A percentile compares a stretch with the other conserved stretches of the same genome.
Conservation (phyloP, 2,888 invertebrate species). For the Ennomos fuscantarius region DNA sequence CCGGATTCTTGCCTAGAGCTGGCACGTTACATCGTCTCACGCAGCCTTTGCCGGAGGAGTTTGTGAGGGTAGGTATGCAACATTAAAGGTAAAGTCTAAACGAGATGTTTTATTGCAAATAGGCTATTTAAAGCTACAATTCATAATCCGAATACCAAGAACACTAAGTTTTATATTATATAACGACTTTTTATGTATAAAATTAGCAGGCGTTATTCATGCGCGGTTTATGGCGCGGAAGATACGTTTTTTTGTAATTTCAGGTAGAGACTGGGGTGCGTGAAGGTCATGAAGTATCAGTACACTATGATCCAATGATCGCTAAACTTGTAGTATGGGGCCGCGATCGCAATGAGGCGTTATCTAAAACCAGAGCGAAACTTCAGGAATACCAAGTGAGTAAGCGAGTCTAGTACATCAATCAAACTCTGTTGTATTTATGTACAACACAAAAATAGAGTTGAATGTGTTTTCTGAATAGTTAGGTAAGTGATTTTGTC, state of each 20-base stretch:
- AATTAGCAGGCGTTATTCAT: too few relatives aligned
- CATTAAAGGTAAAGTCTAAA: too few relatives aligned
- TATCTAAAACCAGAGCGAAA: conserved; percentile 90
- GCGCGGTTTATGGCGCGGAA: too few relatives aligned
- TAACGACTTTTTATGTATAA: too few relatives aligned
- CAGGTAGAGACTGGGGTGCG: conserved; percentile 94
- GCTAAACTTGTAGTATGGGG: conserved; percentile 99
- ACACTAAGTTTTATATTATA: too few relatives aligned
- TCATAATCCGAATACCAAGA: too few relatives aligned
- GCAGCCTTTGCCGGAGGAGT: conserved; percentile 87
- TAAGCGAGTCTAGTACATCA: conserved; percentile 2
- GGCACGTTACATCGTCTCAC: conserved; percentile 91
- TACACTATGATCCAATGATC: conserved; percentile 99
- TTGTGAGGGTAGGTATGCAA: conserved; percentile 85
- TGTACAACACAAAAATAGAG: too few relatives aligned
- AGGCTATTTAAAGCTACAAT: not conserved
- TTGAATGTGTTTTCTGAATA: too few relatives aligned
- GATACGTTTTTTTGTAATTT: not conserved
- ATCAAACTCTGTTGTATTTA: too few relatives aligned
- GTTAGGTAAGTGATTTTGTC: too few relatives aligned
- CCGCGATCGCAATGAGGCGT: conserved; percentile 91
- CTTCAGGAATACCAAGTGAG: conserved; percentile 94
- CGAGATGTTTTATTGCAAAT: not conserved
- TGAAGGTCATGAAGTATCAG: conserved; percentile 97
- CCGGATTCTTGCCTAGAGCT: conserved; percentile 97